Evolutionary conservation across 2,888 invertebrate species (phyloP), one percentile per base, ranked within the genome.

Genomic region (Trachelus troglodyta): DNA sequence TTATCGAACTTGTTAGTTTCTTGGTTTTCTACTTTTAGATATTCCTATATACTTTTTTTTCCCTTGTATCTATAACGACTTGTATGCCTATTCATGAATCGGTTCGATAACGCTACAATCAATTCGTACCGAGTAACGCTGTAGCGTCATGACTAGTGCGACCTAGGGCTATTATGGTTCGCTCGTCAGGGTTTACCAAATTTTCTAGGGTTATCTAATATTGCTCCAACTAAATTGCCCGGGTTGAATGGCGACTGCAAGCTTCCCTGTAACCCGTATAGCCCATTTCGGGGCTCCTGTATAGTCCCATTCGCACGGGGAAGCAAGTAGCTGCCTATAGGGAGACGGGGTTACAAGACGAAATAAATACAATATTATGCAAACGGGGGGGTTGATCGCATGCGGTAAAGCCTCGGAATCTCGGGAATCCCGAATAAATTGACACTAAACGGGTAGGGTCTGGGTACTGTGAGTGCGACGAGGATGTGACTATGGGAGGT

Each of bases 321-420:
- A 35, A 74, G 56, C 56, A 56, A 56, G 75, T 77, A 76, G 77
- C 85, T 81, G 83, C 34, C 73, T 75, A 74, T 75, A 75, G 77
- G 35, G 71, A 35, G 74, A 71, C 77, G 83, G 86, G 87, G 87
- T 88, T 90, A 90, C 91, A 90, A 90, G 91, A 88, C 90, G 88
- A 90, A 91, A 91, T 91, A 91, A 91, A 91, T 91, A 91, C 91
- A 91, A 91, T 91, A 91, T 91, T 91, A 91, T 91, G 91, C 91
- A 91, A 91, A 91, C 91, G 90, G 90, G 86, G 87, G 85, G 86
- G 86, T 87, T 88, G 91, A 90, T 90, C 90, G 90, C 87, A 85
- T 82, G 82, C 85, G 83, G 88, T 87, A 90, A 91, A 91, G 90
- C 91, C 89, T 87, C 87, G 90, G 89, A 91, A 91, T 91, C 91